Percentiles rank a stretch among this genome's conserved stretches.
These are phyloP conservation scores for Drosophila lowei DNA, from an alignment of 1,140 invertebrate genomes.

Conservation along the genomic window DNA sequence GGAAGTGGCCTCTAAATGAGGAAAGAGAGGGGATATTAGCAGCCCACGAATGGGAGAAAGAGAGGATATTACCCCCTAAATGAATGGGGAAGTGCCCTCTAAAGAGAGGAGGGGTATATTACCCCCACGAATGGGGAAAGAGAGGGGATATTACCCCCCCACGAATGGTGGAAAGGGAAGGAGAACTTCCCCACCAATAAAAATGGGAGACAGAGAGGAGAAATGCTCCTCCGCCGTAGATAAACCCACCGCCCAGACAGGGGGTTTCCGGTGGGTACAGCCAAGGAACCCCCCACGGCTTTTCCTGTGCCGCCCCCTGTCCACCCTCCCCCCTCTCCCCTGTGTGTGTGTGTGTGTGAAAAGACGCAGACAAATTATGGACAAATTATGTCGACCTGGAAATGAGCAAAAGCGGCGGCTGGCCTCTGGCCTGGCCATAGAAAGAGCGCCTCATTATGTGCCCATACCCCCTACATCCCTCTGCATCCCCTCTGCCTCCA, in stretches of 20 bases:
- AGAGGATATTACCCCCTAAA: too few relatives aligned
- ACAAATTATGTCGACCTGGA: constrained; percentile 79
- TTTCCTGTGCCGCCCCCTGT: background rate
- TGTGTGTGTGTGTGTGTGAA: constrained; percentile 34
- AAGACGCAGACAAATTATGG: constrained; percentile 79
- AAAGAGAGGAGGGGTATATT: constrained; percentile 27
- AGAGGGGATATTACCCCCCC: too few relatives aligned
- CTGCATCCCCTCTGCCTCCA: background rate
- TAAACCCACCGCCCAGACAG: constrained; percentile 59
- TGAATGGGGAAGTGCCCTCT: background rate
- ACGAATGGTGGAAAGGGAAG: constrained; percentile 23
- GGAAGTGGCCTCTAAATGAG: too few relatives aligned
- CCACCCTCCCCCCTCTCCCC: background rate
- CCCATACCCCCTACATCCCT: background rate
- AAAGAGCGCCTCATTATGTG: constrained; percentile 65
- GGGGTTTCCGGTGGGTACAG: background rate
- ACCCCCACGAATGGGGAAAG: constrained; percentile 4
- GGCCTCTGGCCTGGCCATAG: constrained; percentile 16
- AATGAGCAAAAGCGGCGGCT: constrained; percentile 70
- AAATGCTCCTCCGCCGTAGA: constrained; percentile 40
- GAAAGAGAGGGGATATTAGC: too few relatives aligned
- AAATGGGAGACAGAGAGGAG: constrained; percentile 2
- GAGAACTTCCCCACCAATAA: constrained; percentile 35
- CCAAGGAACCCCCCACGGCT: background rate
- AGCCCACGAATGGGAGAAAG: background rate